Conservation (phyloP, 2,113 vertebrate species). For the Myotis lucifugus region DNA sequence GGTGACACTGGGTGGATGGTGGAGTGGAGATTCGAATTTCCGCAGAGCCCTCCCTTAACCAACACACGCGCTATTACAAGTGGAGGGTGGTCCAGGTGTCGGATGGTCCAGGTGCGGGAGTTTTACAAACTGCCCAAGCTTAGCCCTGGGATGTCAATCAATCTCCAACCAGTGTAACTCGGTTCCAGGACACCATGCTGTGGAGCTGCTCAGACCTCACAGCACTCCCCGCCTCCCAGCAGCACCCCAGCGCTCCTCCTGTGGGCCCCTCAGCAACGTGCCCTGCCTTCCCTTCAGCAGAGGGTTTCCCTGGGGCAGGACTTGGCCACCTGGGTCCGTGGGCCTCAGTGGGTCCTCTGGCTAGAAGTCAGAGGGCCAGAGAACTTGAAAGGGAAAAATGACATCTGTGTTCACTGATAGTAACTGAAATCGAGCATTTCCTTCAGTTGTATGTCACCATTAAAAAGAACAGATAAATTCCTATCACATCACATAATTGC, state of each 20-base stretch:
- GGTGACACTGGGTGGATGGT: not conserved
- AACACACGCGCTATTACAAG: not conserved
- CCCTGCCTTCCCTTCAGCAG: not conserved
- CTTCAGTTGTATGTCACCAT: not conserved
- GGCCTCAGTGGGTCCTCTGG: not conserved
- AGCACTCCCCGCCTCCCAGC: not conserved
- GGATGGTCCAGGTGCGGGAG: not conserved
- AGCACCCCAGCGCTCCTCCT: rapidly evolving
- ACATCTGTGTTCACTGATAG: not conserved
- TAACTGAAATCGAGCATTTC: not conserved
- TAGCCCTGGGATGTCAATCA: not conserved
- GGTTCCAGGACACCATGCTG: rapidly evolving
- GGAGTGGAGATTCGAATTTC: not conserved
- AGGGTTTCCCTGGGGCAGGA: too few species aligned
- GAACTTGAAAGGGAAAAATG: not conserved
- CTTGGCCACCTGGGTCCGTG: rapidly evolving
- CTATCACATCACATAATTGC: not conserved
- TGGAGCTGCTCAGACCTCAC: not conserved
- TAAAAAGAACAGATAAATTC: constrained; percentile 17
- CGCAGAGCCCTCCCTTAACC: not conserved
- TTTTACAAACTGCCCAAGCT: not conserved
- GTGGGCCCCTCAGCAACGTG: not conserved
- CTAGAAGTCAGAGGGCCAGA: not conserved
- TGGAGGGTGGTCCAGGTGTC: not conserved
- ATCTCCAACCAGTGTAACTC: rapidly evolving